Evolutionary conservation across 2,888 invertebrate species (phyloP).

Genomic region (Leptura quadrifasciata): DNA sequence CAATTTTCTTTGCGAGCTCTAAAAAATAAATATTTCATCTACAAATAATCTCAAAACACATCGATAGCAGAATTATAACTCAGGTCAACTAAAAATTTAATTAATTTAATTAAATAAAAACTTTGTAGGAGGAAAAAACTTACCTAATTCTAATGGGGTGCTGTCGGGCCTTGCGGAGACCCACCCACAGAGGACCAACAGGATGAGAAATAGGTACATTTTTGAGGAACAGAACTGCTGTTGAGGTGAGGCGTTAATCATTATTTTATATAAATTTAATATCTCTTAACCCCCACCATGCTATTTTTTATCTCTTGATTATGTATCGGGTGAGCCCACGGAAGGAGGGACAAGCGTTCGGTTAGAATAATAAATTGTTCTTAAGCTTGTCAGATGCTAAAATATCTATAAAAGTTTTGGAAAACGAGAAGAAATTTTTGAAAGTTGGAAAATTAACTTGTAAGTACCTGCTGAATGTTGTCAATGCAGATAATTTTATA

Average conservation of each 20-base stretch:
- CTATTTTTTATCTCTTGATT: not conserved
- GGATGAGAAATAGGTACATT: conserved; percentile 7
- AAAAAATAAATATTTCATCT: too few species aligned
- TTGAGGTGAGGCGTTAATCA: not conserved
- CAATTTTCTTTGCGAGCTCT: too few species aligned
- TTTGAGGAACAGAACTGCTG: conserved; percentile 22
- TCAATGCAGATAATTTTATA: too few species aligned
- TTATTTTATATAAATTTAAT: conserved; percentile 28
- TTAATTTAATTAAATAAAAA: too few species aligned
- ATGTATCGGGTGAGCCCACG: not conserved
- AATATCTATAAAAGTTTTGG: too few species aligned
- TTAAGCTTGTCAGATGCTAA: not conserved
- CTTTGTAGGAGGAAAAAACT: not conserved
- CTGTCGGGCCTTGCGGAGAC: not conserved
- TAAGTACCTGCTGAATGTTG: too few species aligned
- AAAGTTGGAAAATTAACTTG: too few species aligned
- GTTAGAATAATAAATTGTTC: not conserved
- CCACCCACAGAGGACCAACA: conserved; percentile 10
- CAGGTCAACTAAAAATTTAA: too few species aligned
- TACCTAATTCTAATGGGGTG: not conserved
- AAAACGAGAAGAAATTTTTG: too few species aligned
- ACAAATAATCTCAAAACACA: too few species aligned
- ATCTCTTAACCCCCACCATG: conserved; percentile 8
- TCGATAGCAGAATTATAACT: too few species aligned
- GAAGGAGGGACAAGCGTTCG: too few species aligned